A percentile compares a stretch with the other conserved stretches of the same genome.
Conservation (phyloP, 2,113 vertebrate genomes). For the Gobiocypris rarus region DNA sequence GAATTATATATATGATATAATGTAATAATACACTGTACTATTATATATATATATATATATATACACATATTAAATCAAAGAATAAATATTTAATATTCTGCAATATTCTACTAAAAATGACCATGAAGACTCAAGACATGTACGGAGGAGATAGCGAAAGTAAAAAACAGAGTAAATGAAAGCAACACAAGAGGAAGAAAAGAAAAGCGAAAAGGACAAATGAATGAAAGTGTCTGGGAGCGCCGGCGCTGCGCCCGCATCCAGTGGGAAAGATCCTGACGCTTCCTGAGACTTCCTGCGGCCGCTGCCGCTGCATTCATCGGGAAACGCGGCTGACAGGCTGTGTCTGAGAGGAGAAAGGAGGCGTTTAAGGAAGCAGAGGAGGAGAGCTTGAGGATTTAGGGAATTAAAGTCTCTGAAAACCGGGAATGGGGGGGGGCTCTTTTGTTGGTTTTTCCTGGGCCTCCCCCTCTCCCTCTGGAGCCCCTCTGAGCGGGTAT, state of each 20-base stretch:
- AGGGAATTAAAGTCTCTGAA: constrained; percentile 78
- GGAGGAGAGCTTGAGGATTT: constrained; percentile 73
- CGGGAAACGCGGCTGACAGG: constrained; percentile 17
- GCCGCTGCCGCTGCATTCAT: constrained; percentile 44
- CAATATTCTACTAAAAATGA: background rate
- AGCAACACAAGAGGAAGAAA: background rate
- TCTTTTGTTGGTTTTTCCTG: constrained; percentile 80
- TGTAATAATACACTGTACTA: no score
- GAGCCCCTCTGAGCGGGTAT: constrained; percentile 73
- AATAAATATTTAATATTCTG: background rate
- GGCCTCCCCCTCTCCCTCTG: constrained; percentile 60
- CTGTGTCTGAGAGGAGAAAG: constrained; percentile 20
- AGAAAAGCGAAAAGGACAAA: constrained; percentile 17
- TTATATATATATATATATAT: no score
- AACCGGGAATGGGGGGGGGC: constrained; percentile 61
- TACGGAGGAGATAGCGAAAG: background rate
- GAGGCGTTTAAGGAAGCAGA: constrained; percentile 64
- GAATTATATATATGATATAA: no score
- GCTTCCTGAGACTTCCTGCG: background rate
- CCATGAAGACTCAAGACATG: no score
- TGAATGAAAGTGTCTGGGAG: constrained; percentile 44
- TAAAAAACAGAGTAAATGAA: background rate
- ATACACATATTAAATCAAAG: no score
- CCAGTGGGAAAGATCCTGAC: background rate
- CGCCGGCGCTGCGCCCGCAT: background rate